Conservation (phyloP, 1,140 invertebrate genomes). For the Neodiprion fabricii region DNA sequence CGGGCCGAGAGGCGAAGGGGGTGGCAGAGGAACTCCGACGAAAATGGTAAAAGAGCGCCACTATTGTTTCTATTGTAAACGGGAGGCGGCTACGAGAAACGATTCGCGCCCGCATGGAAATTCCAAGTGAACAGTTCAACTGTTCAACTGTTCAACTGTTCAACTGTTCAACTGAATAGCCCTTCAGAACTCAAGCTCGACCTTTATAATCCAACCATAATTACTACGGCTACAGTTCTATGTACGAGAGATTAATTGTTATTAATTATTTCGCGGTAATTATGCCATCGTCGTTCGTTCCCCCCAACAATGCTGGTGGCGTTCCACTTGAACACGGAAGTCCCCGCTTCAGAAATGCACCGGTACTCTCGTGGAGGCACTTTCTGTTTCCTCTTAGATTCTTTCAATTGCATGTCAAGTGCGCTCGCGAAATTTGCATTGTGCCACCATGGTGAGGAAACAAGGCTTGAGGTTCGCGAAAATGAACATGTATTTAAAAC, state of each 20-base stretch:
- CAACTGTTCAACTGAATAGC: background rate
- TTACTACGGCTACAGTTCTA: constrained; percentile 2
- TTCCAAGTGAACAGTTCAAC: constrained; percentile 3
- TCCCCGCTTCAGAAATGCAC: background rate
- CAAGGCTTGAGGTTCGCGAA: too few relatives aligned
- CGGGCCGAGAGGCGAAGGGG: constrained; percentile 34
- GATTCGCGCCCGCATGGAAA: constrained; percentile 6
- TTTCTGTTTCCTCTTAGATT: background rate
- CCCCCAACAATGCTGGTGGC: constrained; percentile 1
- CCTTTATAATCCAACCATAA: constrained; percentile 6
- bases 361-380: background rate
- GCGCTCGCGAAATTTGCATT: background rate
- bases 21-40: background rate
- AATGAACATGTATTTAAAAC: too few relatives aligned
- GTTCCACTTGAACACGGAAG: background rate
- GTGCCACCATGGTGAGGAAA: background rate
- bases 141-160: background rate
- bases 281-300: constrained; percentile 5
- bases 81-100: background rate
- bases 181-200: constrained; percentile 3
- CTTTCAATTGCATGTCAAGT: constrained; percentile 2
- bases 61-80: constrained; percentile 7
- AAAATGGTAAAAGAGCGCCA: background rate
- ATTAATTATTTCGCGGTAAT: constrained; percentile 7
- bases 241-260: constrained; percentile 7